Evolutionary conservation across 2,888 invertebrate species (phyloP).

Genomic region (Leucophora obtusa): DNA sequence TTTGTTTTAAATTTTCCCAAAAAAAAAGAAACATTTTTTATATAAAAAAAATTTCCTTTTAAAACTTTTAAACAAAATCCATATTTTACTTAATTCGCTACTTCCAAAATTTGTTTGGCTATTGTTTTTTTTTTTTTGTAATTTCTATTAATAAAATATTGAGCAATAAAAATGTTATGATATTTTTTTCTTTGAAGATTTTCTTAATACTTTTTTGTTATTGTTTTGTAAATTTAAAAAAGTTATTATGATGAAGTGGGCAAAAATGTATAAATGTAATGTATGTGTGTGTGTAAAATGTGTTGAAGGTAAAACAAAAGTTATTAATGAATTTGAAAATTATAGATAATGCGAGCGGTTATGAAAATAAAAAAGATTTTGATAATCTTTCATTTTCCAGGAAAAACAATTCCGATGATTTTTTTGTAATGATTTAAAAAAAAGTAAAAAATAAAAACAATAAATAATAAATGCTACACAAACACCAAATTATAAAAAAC

Average conservation of each 20-base stretch:
- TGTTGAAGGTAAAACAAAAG: slow-evolving; percentile 10
- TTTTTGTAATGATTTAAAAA: slow-evolving; percentile 26
- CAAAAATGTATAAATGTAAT: background rate
- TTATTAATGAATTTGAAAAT: background rate
- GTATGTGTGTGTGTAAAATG: background rate
- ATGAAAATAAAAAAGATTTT: background rate
- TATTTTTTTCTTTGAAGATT: slow-evolving; percentile 1
- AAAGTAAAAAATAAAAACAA: slow-evolving; percentile 54
- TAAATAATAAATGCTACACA: slow-evolving; percentile 74
- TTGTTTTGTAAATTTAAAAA: slow-evolving; percentile 15
- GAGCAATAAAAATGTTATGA: background rate
- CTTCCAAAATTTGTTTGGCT: background rate
- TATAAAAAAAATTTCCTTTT: too few species aligned
- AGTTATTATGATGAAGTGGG: background rate
- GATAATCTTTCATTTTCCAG: background rate
- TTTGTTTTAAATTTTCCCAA: too few species aligned
- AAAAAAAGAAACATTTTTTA: too few species aligned
- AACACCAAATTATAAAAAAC: slow-evolving; percentile 72
- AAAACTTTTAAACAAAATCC: background rate
- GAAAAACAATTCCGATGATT: slow-evolving; percentile 2
- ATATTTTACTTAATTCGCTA: background rate
- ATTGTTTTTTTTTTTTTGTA: too few species aligned
- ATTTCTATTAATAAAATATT: too few species aligned
- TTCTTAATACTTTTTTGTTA: slow-evolving; percentile 4
- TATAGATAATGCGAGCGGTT: background rate